Base-by-base conservation (phyloP, 1,140 invertebrate genomes). In the Drosophila busckii region DNA sequence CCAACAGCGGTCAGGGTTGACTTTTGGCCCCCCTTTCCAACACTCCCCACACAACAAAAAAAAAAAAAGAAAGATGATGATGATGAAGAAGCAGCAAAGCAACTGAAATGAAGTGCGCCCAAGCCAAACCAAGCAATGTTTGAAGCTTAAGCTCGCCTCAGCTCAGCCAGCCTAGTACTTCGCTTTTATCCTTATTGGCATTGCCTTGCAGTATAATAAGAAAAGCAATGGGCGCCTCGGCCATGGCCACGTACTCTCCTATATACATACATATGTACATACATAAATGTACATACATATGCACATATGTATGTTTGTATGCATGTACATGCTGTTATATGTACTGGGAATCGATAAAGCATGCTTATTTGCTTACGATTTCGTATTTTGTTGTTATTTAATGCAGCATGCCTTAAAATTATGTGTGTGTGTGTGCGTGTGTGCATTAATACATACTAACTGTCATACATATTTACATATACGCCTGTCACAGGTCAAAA, bases 331-430 rank as follows among this genome's bases (percentile, higher is more conserved):
- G 22, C 59, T 12, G 35, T 17, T 50, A 4, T 20, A 19, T 66
- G 60, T 34, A 31, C 48, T 49, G 25, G 48, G 63, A 80, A 78
- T 78, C 71, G 71, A 78, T 78, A 78, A 78, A 80, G 71, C 71
- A 78, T 78, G 71, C 71, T 80, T 78, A 78, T 78, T 78, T 71
- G 73, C 67, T n/a, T n/a, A n/a, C n/a, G n/a, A n/a, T n/a, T n/a
- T n/a, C n/a, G n/a, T n/a, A n/a, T n/a, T n/a, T n/a, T n/a, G n/a
- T n/a, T n/a, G n/a, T 70, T 71, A 71, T 78, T 68, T 80, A 73
- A 56, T 78, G 71, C 71, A 78, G 64, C 71, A 78, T 80, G 71
- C 68, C 80, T 80, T 80, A 78, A 78, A 80, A 66, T 48, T 40
- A 53, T 45, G 12, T 53, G 49, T 26, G 15, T 22, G 9, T 42